phyloP scores from a whole-genome alignment of 2,888 invertebrate species.

The Cantharis rufa region DNA sequence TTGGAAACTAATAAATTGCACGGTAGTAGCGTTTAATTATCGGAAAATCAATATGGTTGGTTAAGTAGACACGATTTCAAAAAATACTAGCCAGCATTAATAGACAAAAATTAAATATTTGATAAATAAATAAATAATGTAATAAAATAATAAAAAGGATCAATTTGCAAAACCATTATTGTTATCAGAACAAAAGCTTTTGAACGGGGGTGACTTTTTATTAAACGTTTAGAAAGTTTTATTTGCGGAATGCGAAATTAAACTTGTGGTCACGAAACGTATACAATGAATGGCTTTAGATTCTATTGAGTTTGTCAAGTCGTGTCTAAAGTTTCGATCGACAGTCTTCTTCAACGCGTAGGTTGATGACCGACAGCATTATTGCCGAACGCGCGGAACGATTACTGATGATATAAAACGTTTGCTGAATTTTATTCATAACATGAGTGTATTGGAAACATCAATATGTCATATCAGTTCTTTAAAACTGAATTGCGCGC shows the following conservation, averaged over 20 bases:
- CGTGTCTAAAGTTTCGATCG: slow-evolving; percentile 24
- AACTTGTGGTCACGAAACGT: slow-evolving; percentile 26
- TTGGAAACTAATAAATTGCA: background rate
- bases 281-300: slow-evolving; percentile 27
- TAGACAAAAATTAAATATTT: background rate
- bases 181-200: slow-evolving; percentile 10
- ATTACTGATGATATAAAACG: background rate
- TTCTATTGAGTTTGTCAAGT: slow-evolving; percentile 29
- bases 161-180: slow-evolving; percentile 15
- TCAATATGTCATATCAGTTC: background rate
- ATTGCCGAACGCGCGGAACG: slow-evolving; percentile 35
- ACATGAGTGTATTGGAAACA: background rate
- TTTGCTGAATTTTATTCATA: background rate
- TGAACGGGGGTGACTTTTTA: slow-evolving; percentile 7
- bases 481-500: background rate
- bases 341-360: slow-evolving; percentile 27
- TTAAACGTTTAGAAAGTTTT: slow-evolving; percentile 21
- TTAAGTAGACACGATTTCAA: background rate
- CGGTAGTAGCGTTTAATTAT: background rate
- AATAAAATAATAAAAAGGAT: slow-evolving; percentile 8
- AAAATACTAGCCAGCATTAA: background rate
- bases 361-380: slow-evolving; percentile 38
- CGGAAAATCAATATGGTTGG: background rate
- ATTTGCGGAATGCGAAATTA: slow-evolving; percentile 28
- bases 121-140: background rate